These are phyloP conservation scores for Eidolon dupreanum DNA, from an alignment of 2,797 vertebrate genomes.

Conservation along the genomic window DNA sequence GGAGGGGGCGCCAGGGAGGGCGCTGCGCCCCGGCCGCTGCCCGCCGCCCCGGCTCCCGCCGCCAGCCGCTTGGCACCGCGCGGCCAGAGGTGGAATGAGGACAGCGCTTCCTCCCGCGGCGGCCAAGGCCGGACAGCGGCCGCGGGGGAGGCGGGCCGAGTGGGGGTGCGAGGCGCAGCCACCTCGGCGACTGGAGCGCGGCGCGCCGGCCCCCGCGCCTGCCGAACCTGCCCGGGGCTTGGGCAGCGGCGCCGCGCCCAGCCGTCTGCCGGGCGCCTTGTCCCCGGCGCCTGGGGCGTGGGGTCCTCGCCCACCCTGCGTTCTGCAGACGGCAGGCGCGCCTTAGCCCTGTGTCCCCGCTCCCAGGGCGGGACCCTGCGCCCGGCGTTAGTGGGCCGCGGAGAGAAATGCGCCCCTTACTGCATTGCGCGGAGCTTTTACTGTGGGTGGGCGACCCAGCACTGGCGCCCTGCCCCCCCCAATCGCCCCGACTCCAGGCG, in stretches of 20 bases:
- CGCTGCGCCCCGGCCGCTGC: not conserved
- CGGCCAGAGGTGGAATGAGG: constrained; percentile 72
- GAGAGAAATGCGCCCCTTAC: accelerated
- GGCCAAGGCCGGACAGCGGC: constrained; percentile 70
- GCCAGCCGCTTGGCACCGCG: constrained; percentile 66
- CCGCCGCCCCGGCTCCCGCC: constrained; percentile 31
- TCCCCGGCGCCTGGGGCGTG: not conserved
- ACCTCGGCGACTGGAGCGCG: not conserved
- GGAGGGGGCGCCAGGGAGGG: not conserved
- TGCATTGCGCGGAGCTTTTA: accelerated
- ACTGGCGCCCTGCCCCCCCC: accelerated
- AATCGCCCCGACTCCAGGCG: not conserved
- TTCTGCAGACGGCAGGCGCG: not conserved
- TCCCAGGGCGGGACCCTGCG: not conserved
- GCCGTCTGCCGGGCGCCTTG: not conserved
- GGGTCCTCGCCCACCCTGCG: not conserved
- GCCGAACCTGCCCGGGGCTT: not conserved
- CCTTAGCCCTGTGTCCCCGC: too few species aligned
- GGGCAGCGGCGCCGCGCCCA: not conserved
- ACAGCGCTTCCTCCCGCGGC: constrained; percentile 65
- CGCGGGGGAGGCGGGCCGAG: constrained; percentile 45
- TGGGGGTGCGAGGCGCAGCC: constrained; percentile 4
- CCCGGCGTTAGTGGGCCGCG: not conserved
- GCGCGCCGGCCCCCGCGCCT: not conserved
- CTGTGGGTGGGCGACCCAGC: not conserved